A percentile compares a stretch with the other conserved stretches of the same genome.
Evolutionary conservation across 1,140 invertebrate species (phyloP).

Genomic region (Drosophila mayri): DNA sequence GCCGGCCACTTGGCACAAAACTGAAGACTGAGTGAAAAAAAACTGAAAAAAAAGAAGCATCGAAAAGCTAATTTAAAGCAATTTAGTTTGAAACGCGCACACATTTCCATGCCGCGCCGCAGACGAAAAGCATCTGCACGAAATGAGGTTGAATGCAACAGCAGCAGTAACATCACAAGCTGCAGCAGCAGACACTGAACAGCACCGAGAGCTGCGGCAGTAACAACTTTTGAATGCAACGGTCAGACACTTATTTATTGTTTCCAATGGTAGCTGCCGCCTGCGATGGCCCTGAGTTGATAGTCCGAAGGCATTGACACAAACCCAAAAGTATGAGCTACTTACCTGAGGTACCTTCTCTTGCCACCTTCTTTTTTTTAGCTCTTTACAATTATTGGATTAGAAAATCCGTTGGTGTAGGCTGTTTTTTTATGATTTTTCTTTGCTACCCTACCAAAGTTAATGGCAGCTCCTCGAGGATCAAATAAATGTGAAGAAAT

Average conservation of each 20-base stretch:
- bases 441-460: constrained; percentile 14
- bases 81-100: constrained; percentile 82
- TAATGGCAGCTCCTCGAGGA: constrained; percentile 9
- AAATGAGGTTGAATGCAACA: constrained; percentile 72
- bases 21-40: constrained; percentile 13
- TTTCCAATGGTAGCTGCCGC: constrained; percentile 61
- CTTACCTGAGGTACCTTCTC: constrained; percentile 28
- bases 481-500: constrained; percentile 29
- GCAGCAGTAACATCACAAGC: constrained; percentile 15
- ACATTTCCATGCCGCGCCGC: constrained; percentile 72
- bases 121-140: constrained; percentile 57
- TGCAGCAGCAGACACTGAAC: background rate
- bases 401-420: constrained; percentile 66
- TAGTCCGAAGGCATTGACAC: constrained; percentile 72
- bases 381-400: constrained; percentile 68
- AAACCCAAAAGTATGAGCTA: constrained; percentile 44
- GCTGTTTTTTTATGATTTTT: constrained; percentile 26
- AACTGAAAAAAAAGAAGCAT: constrained; percentile 60
- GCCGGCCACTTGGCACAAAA: constrained; percentile 57
- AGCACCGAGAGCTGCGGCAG: constrained; percentile 28
- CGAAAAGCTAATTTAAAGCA: constrained; percentile 84
- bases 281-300: constrained; percentile 76
- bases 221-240: constrained; percentile 49
- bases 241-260: constrained; percentile 73
- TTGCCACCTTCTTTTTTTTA: constrained; percentile 9